phyloP scores from a whole-genome alignment of 1,140 invertebrate genomes.

The Chironomus striatipennis region DNA sequence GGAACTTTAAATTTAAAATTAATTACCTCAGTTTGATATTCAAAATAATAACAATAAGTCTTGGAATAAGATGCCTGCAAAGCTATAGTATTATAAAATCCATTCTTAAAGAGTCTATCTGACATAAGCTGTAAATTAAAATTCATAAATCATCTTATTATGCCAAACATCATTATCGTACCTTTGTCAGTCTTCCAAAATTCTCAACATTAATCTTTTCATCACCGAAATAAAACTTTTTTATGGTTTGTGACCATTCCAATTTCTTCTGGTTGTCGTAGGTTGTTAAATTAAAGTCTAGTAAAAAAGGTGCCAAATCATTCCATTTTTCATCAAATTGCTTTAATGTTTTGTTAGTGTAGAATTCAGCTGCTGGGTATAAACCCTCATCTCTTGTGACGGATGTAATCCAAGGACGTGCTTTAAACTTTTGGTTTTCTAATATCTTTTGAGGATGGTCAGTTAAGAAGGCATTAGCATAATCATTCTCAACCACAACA shows the following conservation, averaged over 20 bases:
- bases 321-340: slow-evolving; percentile 30
- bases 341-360: slow-evolving; percentile 26
- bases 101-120: neutral
- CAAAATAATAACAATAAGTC: neutral
- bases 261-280: neutral
- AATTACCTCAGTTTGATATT: neutral
- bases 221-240: slow-evolving; percentile 2
- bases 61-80: neutral
- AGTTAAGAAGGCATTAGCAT: slow-evolving; percentile 42
- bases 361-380: slow-evolving; percentile 41
- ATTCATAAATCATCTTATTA: neutral
- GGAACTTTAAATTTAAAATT: neutral
- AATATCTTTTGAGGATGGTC: slow-evolving; percentile 43
- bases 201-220: neutral
- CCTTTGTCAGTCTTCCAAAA: neutral
- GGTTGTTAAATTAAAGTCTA: neutral
- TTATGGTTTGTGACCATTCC: neutral
- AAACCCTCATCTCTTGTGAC: slow-evolving; percentile 45
- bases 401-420: slow-evolving; percentile 46
- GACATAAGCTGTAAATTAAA: neutral
- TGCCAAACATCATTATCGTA: neutral
- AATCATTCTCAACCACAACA: slow-evolving; percentile 42
- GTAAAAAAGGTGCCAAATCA: slow-evolving; percentile 28
- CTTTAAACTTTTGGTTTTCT: slow-evolving; percentile 39
- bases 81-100: neutral